These are phyloP conservation scores for Aelia acuminata DNA, from an alignment of 2,888 invertebrate species.

Conservation along the genomic window DNA sequence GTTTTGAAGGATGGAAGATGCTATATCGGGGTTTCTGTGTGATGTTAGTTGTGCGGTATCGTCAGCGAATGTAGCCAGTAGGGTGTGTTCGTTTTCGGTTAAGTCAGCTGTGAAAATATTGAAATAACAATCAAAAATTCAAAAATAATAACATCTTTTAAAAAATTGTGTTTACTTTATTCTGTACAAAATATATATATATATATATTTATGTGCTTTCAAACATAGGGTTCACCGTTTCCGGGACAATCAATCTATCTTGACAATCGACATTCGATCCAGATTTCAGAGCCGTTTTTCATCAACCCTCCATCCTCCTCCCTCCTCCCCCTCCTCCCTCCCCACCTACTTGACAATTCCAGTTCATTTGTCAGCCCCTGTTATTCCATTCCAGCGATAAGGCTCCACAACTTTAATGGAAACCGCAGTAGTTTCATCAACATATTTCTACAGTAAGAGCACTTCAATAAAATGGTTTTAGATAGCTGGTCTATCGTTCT, in stretches of 20 bases:
- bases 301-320: too few relatives aligned
- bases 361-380: not conserved
- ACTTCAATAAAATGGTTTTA: not conserved
- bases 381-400: not conserved
- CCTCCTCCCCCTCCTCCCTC: too few relatives aligned
- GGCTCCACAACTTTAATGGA: not conserved
- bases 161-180: not conserved
- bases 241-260: not conserved
- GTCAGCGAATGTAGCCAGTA: too few relatives aligned
- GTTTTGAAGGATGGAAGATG: too few relatives aligned
- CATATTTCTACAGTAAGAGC: not conserved
- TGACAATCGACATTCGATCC: not conserved
- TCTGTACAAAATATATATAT: too few relatives aligned
- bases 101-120: too few relatives aligned
- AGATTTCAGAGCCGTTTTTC: not conserved
- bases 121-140: too few relatives aligned
- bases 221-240: not conserved
- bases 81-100: too few relatives aligned
- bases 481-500: too few relatives aligned
- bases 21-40: too few relatives aligned
- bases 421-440: not conserved
- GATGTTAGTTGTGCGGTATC: too few relatives aligned
- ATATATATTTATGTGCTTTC: conserved; percentile 14
- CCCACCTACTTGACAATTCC: not conserved
- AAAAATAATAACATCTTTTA: too few relatives aligned